Base-by-base conservation (phyloP, 2,888 invertebrate species). In the Shargacucullia verbasci region DNA sequence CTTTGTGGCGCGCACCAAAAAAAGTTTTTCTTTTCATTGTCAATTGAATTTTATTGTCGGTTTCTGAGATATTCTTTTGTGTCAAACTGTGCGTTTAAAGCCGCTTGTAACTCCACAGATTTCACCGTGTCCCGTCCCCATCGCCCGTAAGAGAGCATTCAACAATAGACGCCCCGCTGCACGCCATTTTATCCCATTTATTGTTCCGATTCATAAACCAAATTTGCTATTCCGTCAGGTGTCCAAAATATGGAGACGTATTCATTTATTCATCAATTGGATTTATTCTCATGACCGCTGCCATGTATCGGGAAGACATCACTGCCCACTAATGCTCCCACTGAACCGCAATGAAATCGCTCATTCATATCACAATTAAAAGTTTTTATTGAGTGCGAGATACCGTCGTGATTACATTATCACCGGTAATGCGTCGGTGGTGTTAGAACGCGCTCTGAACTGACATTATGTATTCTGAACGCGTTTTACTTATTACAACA, bases 31-130 rank as follows among this genome's bases (percentile, higher is more conserved):
- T 81, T 85, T 85, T 87, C 87, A 90, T 92, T 92, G 93, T 92
- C 92, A 92, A 92, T 92, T 92, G 91, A 92, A 90, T 90, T 91
- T 94, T 93, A 93, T 93, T 92, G 92, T 92, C 85, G 90, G 92
- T 91, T 93, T 91, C 90, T 87, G 83, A 89, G 90, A 91, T 90
- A 88, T 85, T 85, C 92, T 91, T 92, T 93, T 93, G 91, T 92
- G 90, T 83, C 78, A 85, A 91, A 89, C 90, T 89, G 92, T 88
- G 92, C 93, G 93, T 89, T 87, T 84, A 89, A 92, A 92, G 90
- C 90, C 85, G 87, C 87, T 90, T 89, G 90, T 89, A 86, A 80
- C 84, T 81, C 79, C 70, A 81, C 78, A 84, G 82, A 85, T 72
- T 81, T 75, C 70, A 78, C 70, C 73, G 73, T 73, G 80, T 78